Conservation (phyloP, 2,797 vertebrate species). For the Semaprochilodus insignis region DNA sequence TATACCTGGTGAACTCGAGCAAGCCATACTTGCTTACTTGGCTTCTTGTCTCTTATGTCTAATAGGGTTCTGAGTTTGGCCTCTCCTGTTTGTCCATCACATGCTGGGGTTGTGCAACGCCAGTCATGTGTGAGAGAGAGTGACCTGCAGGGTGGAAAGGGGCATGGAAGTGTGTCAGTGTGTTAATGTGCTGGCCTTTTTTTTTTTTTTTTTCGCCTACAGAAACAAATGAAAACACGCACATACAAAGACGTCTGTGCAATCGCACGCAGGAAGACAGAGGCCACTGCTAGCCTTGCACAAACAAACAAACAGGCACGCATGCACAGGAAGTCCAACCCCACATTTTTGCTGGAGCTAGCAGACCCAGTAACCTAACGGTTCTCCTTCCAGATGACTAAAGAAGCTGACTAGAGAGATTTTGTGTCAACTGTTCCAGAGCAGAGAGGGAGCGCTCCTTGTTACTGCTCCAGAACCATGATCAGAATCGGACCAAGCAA, state of each 20-base stretch:
- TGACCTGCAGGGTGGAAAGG: not conserved
- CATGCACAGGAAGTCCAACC: conserved; percentile 8
- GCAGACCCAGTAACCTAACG: not conserved
- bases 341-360: not conserved
- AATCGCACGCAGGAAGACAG: not conserved
- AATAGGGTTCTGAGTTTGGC: not conserved
- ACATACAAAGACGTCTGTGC: not conserved
- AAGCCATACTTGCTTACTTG: too few species aligned
- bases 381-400: not conserved
- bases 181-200: not conserved
- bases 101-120: conserved; percentile 14
- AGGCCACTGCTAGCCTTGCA: not conserved
- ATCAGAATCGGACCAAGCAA: not conserved
- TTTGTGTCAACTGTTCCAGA: not conserved
- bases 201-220: conserved; percentile 3
- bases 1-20: too few species aligned
- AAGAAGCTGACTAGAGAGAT: not conserved
- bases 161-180: conserved; percentile 10
- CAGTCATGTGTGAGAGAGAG: not conserved
- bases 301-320: conserved; percentile 22
- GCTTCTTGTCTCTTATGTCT: not conserved
- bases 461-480: not conserved
- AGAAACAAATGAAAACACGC: too few species aligned
- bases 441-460: not conserved
- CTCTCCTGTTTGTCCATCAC: not conserved